Evolutionary conservation across 2,888 invertebrate genomes (phyloP), one percentile per base, ranked within the genome.

Genomic region (Therioaphis trifolii): DNA sequence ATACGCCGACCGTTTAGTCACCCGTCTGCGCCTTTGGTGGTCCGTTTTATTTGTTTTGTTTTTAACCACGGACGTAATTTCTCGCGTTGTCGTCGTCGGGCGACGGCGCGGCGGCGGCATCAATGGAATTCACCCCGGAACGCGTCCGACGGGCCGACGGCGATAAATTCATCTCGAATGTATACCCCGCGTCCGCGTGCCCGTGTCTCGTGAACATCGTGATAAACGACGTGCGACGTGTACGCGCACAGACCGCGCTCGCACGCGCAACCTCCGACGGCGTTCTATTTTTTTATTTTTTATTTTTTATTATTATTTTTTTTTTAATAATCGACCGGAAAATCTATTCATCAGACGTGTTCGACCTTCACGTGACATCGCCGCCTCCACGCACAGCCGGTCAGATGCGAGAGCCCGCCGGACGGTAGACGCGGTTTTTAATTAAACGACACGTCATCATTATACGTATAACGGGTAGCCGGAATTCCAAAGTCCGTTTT

Each of bases 201-300:
- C 14, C 21, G 27, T 21, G 40, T n/a, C 68, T 40, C 68, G 40
- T 68, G 40, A 68, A 68, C 40, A 68, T 68, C 14, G 14, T 68
- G 68, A 68, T 68, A 68, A 68, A 68, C 68, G 49, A 49, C 49
- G n/a, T n/a, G n/a, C n/a, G n/a, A n/a, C 49, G 49, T 5, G 9
- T 55, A 18, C 55, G 18, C n/a, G n/a, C n/a, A n/a, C n/a, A n/a
- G n/a, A n/a, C n/a, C n/a, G n/a, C n/a, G n/a, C n/a, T n/a, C n/a
- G n/a, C 4, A n/a, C 21, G 46, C 11, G 7, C 1, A n/a, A n/a
- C n/a, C n/a, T n/a, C n/a, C 55, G 55, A 9, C 55, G 7, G 21
- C 55, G 55, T 55, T 55, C 21, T 55, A 21, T 55, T 55, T 55
- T n/a, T n/a, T n/a, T n/a, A n/a, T n/a, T n/a, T n/a, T n/a, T n/a